Conservation (phyloP, 30 jellyfish, hydroid and myxozoan species). For the Sanderia malayensis region DNA sequence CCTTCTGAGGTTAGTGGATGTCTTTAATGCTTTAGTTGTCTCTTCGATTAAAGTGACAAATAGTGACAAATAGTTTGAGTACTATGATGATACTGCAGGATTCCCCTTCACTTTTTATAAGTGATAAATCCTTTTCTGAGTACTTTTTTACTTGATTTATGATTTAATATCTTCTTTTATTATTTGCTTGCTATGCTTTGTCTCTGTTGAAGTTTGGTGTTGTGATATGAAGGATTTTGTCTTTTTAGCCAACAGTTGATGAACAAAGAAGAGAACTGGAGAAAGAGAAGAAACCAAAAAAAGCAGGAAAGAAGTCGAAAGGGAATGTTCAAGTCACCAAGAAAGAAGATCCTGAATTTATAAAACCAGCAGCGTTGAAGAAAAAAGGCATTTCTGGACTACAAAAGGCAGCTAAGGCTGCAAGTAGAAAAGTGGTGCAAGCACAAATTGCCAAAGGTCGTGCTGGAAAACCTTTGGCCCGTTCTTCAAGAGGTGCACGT, state of each 20-base stretch:
- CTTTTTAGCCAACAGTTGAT: conserved; percentile 47
- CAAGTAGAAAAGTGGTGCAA: too few relatives aligned
- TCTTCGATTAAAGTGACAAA: too few relatives aligned
- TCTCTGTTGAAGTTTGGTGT: neutral
- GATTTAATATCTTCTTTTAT: too few relatives aligned
- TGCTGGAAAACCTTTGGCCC: conserved; percentile 8
- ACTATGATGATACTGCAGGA: conserved; percentile 35
- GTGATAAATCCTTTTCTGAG: conserved; percentile 69
- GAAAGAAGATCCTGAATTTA: conserved; percentile 5
- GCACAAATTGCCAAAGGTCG: conserved; percentile 27
- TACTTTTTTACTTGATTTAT: too few relatives aligned
- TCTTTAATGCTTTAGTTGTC: too few relatives aligned
- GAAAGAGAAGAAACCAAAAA: conserved; percentile 1
- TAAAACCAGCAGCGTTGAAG: neutral
- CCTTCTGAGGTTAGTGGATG: conserved; percentile 57
- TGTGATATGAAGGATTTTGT: neutral
- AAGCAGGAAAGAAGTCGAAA: conserved; percentile 9
- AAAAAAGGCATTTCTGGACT: neutral
- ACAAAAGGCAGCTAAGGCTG: too few relatives aligned
- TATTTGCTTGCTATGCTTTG: neutral
- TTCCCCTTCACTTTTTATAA: conserved; percentile 58
- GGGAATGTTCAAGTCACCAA: neutral
- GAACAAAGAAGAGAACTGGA: conserved; percentile 7
- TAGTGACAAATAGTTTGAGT: too few relatives aligned
- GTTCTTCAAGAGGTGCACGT: conserved; percentile 43